Evolutionary conservation across 2,888 invertebrate genomes (phyloP).

Genomic region (Nemurella pictetii): DNA sequence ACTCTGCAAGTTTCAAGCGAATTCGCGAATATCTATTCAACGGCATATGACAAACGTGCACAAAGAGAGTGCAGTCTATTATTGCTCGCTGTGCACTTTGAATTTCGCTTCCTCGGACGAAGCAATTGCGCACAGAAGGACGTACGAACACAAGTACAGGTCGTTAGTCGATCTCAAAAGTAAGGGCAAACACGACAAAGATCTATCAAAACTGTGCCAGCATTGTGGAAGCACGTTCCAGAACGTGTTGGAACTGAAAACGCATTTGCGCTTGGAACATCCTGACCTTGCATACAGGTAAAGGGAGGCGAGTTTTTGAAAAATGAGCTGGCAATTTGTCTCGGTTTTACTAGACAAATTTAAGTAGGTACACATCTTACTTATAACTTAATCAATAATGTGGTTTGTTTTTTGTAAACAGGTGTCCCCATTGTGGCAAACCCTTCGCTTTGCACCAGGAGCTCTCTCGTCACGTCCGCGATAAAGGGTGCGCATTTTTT

Average conservation of each 20-base stretch:
- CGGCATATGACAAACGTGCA: conserved; percentile 59
- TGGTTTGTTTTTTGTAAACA: conserved; percentile 46
- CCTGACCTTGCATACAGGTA: conserved; percentile 52
- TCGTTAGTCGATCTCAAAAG: conserved; percentile 47
- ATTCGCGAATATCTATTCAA: conserved; percentile 66
- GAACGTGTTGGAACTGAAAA: conserved; percentile 62
- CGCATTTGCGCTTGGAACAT: conserved; percentile 64
- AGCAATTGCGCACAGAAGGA: conserved; percentile 68
- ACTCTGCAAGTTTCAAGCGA: conserved; percentile 62
- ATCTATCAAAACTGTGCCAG: conserved; percentile 60
- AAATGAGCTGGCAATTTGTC: background rate
- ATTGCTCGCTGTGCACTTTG: conserved; percentile 69
- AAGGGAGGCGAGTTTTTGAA: background rate
- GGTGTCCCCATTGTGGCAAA: conserved; percentile 73
- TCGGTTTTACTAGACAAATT: background rate
- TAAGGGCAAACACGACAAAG: conserved; percentile 51
- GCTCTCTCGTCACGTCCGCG: conserved; percentile 69
- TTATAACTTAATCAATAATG: background rate
- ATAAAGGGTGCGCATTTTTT: conserved; percentile 60
- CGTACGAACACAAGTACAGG: conserved; percentile 65
- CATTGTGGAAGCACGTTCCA: conserved; percentile 61
- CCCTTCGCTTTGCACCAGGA: conserved; percentile 73
- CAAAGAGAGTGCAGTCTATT: conserved; percentile 51
- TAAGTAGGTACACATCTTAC: background rate
- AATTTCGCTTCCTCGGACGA: conserved; percentile 64